Evolutionary conservation across 2,888 invertebrate species (phyloP).

Genomic region (Lymantria dispar): DNA sequence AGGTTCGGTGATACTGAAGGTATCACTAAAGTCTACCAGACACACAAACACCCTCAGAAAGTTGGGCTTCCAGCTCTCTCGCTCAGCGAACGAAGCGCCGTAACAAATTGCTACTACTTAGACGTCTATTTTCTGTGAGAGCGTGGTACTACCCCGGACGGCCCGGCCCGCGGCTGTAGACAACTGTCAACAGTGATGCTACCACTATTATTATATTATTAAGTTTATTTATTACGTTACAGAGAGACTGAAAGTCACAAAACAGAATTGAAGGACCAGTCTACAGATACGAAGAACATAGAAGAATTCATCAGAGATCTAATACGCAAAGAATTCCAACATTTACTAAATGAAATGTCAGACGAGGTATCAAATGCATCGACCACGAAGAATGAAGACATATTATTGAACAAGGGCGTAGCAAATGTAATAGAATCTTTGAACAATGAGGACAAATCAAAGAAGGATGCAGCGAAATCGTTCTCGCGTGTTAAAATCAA

Average conservation of each 20-base stretch:
- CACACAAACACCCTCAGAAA: too few relatives aligned
- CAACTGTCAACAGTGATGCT: too few relatives aligned
- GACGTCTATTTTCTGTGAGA: too few relatives aligned
- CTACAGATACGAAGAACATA: constrained; percentile 69
- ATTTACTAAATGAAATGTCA: constrained; percentile 54
- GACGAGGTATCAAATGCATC: constrained; percentile 44
- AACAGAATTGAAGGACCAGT: constrained; percentile 55
- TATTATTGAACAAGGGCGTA: constrained; percentile 59
- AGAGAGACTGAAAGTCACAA: constrained; percentile 32
- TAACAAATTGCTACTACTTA: too few relatives aligned
- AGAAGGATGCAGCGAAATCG: constrained; percentile 51
- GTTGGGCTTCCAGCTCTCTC: too few relatives aligned
- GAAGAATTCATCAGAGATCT: constrained; percentile 70
- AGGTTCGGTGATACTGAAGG: too few relatives aligned
- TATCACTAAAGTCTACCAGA: too few relatives aligned
- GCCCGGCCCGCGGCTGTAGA: too few relatives aligned
- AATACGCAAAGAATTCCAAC: constrained; percentile 67
- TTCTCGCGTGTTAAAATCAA: constrained; percentile 72
- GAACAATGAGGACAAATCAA: constrained; percentile 37
- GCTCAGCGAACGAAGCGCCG: too few relatives aligned
- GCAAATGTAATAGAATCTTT: constrained; percentile 62
- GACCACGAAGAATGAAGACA: constrained; percentile 42
- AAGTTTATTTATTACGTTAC: constrained; percentile 8
- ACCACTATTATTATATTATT: not conserved
- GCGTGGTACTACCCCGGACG: too few relatives aligned